These are phyloP conservation scores for Rhinichthys klamathensis DNA, from an alignment of 2,113 vertebrate genomes.

Conservation along the genomic window DNA sequence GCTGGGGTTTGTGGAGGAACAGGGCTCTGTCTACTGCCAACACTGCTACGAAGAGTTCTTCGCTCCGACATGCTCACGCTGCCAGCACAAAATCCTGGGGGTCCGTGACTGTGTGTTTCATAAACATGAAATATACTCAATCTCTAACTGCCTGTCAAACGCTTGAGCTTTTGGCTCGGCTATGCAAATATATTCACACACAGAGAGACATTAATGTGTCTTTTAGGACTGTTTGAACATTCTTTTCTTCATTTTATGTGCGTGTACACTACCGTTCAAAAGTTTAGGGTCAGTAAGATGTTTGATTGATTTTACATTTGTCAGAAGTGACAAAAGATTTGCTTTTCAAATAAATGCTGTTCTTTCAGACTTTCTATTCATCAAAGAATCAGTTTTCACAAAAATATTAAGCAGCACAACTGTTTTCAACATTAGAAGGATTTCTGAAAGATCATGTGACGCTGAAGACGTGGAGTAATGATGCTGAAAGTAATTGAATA, in stretches of 20 bases:
- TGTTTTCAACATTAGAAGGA: not conserved
- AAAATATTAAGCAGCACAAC: not conserved
- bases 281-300: not conserved
- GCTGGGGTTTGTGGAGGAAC: constrained; percentile 93
- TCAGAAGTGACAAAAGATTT: not conserved
- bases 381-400: no score
- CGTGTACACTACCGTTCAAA: not conserved
- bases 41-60: constrained; percentile 95
- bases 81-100: constrained; percentile 93
- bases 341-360: no score
- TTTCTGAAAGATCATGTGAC: not conserved
- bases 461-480: not conserved
- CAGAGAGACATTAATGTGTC: not conserved
- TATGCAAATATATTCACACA: not conserved
- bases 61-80: constrained; percentile 88
- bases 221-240: not conserved
- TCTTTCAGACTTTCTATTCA: no score
- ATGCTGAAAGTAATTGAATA: not conserved
- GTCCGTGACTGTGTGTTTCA: constrained; percentile 75
- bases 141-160: not conserved
- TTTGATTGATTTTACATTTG: not conserved
- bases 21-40: constrained; percentile 88
- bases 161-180: not conserved
- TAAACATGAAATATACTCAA: not conserved
- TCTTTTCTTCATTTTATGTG: not conserved